These are phyloP conservation scores for Campylomormyrus numenius DNA, from an alignment of 2,113 vertebrate genomes.

Conservation along the genomic window DNA sequence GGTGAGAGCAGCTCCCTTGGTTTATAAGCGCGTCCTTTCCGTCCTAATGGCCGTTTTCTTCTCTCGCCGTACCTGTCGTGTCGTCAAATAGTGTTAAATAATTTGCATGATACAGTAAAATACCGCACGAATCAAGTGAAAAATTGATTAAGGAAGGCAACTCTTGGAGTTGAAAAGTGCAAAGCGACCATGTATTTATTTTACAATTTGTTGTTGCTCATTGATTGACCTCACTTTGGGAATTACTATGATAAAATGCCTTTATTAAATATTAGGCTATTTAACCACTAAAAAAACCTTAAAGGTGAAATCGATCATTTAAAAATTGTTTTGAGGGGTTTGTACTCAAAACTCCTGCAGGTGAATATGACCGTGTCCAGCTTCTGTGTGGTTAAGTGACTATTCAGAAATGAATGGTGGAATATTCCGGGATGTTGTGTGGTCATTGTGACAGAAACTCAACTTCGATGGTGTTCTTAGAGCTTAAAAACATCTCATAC, in stretches of 20 bases:
- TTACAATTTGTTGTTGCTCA: neutral
- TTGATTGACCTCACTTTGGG: neutral
- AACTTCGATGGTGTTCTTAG: neutral
- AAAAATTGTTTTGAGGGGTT: neutral
- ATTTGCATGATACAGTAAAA: neutral
- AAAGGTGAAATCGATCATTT: neutral
- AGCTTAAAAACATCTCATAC: neutral
- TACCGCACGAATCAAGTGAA: neutral
- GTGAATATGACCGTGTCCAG: neutral
- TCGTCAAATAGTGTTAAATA: neutral
- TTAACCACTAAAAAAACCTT: neutral
- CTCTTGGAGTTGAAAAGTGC: neutral
- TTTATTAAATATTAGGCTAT: neutral
- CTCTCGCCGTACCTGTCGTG: neutral
- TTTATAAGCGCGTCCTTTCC: neutral
- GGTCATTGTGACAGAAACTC: neutral
- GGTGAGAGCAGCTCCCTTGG: slow-evolving; percentile 2
- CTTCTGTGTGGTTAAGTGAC: neutral
- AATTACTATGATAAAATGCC: neutral
- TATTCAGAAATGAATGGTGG: neutral
- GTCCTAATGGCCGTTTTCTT: neutral
- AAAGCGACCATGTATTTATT: neutral
- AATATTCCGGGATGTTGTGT: neutral
- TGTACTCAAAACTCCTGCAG: neutral
- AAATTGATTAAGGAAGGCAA: neutral